Percentiles rank a stretch among this genome's conserved stretches.
Evolutionary conservation across 2,888 invertebrate genomes (phyloP).

Genomic region (Xestoiulus laeticollis): DNA sequence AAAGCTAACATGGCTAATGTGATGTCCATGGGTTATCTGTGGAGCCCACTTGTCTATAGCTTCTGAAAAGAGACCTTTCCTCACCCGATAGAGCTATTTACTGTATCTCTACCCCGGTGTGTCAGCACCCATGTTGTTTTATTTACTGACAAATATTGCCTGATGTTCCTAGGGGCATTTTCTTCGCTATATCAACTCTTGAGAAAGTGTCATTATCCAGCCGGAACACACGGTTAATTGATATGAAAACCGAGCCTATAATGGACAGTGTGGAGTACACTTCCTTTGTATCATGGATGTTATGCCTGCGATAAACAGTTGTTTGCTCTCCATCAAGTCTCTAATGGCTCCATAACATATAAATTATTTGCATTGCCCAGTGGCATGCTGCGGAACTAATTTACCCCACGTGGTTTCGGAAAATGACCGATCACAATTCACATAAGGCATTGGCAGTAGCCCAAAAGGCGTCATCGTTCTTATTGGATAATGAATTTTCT

Average conservation of each 20-base stretch:
- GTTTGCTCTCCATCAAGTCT: neutral
- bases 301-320: neutral
- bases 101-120: neutral
- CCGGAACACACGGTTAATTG: slow-evolving; percentile 17
- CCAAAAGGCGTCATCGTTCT: neutral
- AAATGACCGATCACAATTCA: neutral
- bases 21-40: too few relatives aligned
- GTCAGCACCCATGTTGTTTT: neutral
- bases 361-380: slow-evolving; percentile 11
- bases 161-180: neutral
- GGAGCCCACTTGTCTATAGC: too few relatives aligned
- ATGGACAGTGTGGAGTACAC: neutral
- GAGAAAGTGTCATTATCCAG: neutral
- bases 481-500: slow-evolving; percentile 6
- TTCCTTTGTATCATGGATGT: neutral
- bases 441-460: neutral
- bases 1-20: too few relatives aligned
- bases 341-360: neutral
- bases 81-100: too few relatives aligned
- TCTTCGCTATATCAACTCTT: slow-evolving; percentile 15
- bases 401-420: neutral
- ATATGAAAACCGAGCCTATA: neutral
- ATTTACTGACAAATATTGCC: slow-evolving; percentile 2
- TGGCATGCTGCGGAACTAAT: neutral
- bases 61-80: too few relatives aligned